These are phyloP conservation scores for Meriones psammophilus DNA, from an alignment of 2,797 vertebrate species.

Conservation along the genomic window DNA sequence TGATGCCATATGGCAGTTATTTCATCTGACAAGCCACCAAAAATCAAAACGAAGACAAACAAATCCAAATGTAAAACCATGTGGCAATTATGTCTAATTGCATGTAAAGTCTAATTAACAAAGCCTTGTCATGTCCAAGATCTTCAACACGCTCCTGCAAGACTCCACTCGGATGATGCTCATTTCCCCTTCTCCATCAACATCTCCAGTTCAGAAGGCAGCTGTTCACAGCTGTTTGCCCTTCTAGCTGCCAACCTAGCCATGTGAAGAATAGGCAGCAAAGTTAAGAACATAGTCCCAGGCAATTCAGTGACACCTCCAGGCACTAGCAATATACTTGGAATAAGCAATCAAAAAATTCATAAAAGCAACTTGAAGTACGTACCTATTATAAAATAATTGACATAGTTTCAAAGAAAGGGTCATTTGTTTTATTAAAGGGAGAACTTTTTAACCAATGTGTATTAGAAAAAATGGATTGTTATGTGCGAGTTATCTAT, in stretches of 20 bases:
- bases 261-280: not conserved
- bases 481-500: not conserved
- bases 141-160: not conserved
- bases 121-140: not conserved
- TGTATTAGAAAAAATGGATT: not conserved
- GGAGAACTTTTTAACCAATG: not conserved
- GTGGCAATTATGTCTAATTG: not conserved
- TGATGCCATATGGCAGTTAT: not conserved
- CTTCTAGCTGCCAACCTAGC: not conserved
- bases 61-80: not conserved
- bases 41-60: not conserved
- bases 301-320: not conserved
- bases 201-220: not conserved
- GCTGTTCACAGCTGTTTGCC: not conserved
- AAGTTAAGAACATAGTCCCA: not conserved
- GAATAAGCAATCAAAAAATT: constrained; percentile 2
- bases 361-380: not conserved
- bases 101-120: not conserved
- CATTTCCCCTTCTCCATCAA: not conserved
- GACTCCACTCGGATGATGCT: not conserved
- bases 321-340: not conserved
- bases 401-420: not conserved
- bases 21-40: not conserved
- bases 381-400: not conserved
- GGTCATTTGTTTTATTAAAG: constrained; percentile 63